Conservation (phyloP, 2,888 invertebrate genomes). For the Monochamus alternatus region DNA sequence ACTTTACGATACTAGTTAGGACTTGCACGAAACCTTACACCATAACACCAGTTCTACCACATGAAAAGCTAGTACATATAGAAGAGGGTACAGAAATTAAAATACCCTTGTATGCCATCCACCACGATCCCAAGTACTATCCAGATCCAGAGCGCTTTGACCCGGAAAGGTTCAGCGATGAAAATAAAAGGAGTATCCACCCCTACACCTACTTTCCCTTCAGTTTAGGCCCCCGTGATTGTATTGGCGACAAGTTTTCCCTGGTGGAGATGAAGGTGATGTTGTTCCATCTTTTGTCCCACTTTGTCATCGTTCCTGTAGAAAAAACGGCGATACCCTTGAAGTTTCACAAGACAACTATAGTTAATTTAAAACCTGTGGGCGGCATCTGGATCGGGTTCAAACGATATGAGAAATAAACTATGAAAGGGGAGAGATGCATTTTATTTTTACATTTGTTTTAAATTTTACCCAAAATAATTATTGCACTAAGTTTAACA, state of each 20-base stretch:
- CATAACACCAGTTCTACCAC: slow-evolving; percentile 53
- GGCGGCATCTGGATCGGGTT: slow-evolving; percentile 63
- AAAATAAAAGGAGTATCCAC: slow-evolving; percentile 68
- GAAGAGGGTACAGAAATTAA: slow-evolving; percentile 62
- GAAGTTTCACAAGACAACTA: slow-evolving; percentile 39
- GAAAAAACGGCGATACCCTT: slow-evolving; percentile 55
- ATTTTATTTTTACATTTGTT: too few relatives aligned
- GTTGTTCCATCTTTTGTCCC: slow-evolving; percentile 44
- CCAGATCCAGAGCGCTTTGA: slow-evolving; percentile 71
- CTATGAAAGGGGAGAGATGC: too few relatives aligned
- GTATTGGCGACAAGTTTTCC: slow-evolving; percentile 57
- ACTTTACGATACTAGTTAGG: slow-evolving; percentile 66
- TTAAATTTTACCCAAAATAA: too few relatives aligned
- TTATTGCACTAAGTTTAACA: too few relatives aligned
- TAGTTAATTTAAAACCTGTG: slow-evolving; percentile 55
- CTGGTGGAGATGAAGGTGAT: slow-evolving; percentile 64
- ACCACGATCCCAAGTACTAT: slow-evolving; percentile 69
- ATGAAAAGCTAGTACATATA: slow-evolving; percentile 55
- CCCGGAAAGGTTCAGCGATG: slow-evolving; percentile 65
- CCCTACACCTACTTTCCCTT: slow-evolving; percentile 73
- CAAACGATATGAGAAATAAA: slow-evolving; percentile 39
- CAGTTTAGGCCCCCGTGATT: slow-evolving; percentile 71
- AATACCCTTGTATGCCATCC: slow-evolving; percentile 67
- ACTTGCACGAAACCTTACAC: slow-evolving; percentile 71
- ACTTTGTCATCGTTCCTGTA: slow-evolving; percentile 45